Conservation (phyloP, 2,888 invertebrate genomes). For the Erebia aethiops region DNA sequence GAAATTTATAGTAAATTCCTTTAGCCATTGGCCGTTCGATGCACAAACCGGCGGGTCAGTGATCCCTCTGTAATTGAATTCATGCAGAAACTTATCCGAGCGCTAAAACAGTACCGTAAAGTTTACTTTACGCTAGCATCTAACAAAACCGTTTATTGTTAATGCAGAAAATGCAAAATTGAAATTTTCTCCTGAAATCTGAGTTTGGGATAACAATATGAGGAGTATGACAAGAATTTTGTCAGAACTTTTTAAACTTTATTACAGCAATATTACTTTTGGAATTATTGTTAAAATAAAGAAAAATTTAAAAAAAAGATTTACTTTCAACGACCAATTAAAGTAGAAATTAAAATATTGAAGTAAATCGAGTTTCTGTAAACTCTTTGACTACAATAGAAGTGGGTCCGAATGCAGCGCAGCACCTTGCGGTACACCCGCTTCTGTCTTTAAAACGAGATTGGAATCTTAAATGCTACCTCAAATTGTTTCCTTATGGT, state of each 20-base stretch:
- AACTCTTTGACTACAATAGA: constrained; percentile 30
- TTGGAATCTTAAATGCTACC: constrained; percentile 47
- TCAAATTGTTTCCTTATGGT: constrained; percentile 45
- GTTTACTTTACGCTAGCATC: constrained; percentile 49
- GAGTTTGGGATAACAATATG: too few relatives aligned
- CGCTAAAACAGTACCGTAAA: constrained; percentile 69
- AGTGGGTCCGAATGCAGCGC: constrained; percentile 40
- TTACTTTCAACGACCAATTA: too few relatives aligned
- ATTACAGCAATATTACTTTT: too few relatives aligned
- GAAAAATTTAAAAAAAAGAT: too few relatives aligned
- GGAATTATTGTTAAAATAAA: too few relatives aligned
- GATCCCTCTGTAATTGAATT: constrained; percentile 64
- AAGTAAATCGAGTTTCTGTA: not conserved
- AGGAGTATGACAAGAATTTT: too few relatives aligned
- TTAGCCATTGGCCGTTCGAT: constrained; percentile 44
- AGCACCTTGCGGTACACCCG: constrained; percentile 47
- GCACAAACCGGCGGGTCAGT: constrained; percentile 56
- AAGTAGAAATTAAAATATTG: too few relatives aligned
- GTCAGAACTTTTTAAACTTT: too few relatives aligned
- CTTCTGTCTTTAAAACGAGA: constrained; percentile 46
- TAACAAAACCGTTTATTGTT: constrained; percentile 49
- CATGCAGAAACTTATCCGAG: constrained; percentile 68
- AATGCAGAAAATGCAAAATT: constrained; percentile 35
- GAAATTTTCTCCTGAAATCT: too few relatives aligned
- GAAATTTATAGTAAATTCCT: constrained; percentile 43